These are phyloP conservation scores for Trissonchulus sp. DNA, from an alignment of 2,888 invertebrate genomes.

Conservation along the genomic window DNA sequence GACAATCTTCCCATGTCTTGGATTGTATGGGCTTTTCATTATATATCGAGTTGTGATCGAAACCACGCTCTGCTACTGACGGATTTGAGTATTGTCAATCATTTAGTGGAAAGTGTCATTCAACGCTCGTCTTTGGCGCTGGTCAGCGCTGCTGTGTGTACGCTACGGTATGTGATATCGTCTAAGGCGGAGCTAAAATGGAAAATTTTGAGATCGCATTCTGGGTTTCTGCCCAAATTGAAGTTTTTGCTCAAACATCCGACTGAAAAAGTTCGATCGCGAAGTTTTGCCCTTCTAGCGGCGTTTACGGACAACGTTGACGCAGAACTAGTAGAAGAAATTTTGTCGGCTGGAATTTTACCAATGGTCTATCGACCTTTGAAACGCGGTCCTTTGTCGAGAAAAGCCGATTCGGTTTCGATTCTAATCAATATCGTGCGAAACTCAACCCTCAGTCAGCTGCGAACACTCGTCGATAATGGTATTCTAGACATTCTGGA, in stretches of 20 bases:
- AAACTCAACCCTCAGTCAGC: background rate
- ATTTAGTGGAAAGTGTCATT: background rate
- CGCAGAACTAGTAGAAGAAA: background rate
- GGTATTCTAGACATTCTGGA: background rate
- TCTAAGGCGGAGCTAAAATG: background rate
- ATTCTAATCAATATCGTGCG: background rate
- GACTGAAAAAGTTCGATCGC: background rate
- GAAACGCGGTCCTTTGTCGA: background rate
- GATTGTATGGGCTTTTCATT: background rate
- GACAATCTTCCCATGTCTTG: background rate
- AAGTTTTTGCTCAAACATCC: background rate
- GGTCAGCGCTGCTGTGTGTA: background rate
- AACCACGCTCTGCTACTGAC: background rate
- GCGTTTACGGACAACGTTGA: background rate
- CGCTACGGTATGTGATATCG: background rate
- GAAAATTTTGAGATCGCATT: background rate
- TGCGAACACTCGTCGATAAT: background rate
- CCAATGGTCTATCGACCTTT: background rate
- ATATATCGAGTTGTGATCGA: background rate
- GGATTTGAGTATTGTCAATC: background rate
- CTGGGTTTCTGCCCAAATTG: background rate
- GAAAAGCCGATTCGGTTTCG: background rate
- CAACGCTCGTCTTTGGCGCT: background rate
- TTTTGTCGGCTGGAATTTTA: background rate
- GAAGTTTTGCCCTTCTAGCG: background rate